phyloP scores from a whole-genome alignment of 2,113 vertebrate species.

The Penelope pileata region DNA sequence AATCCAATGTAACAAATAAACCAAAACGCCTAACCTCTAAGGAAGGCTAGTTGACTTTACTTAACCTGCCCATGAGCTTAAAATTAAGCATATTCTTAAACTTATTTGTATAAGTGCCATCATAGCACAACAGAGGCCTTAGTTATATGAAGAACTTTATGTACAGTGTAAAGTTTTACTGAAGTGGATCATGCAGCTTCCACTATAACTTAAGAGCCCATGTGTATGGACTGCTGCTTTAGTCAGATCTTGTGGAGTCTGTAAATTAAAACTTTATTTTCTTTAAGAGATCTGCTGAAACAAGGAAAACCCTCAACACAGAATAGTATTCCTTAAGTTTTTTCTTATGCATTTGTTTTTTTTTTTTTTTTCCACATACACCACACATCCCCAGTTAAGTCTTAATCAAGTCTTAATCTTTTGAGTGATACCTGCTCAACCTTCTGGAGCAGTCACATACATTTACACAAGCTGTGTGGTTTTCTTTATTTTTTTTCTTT shows the following conservation, averaged over 20 bases:
- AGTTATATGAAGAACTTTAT: rapidly evolving
- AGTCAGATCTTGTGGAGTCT: neutral
- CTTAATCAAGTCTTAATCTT: no score
- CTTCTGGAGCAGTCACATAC: neutral
- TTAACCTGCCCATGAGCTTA: neutral
- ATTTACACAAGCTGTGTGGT: neutral
- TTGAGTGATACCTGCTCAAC: neutral
- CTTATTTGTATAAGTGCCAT: neutral
- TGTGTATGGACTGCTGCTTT: neutral
- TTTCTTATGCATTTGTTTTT: no score
- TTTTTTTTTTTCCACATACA: neutral
- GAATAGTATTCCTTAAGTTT: no score
- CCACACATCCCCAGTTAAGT: neutral
- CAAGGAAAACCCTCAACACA: no score
- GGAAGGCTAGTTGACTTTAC: neutral
- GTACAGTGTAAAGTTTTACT: neutral
- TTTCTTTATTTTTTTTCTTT: neutral
- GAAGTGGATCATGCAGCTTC: neutral
- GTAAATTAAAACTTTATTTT: neutral
- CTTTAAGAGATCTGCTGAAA: neutral
- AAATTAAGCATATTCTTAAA: neutral
- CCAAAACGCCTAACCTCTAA: neutral
- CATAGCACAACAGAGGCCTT: neutral
- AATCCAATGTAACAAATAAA: neutral
- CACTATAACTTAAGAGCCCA: neutral